A percentile compares a stretch with the other conserved stretches of the same genome.
Evolutionary conservation across 1,140 invertebrate species (phyloP).

Genomic region (Probaryconus sp.): DNA sequence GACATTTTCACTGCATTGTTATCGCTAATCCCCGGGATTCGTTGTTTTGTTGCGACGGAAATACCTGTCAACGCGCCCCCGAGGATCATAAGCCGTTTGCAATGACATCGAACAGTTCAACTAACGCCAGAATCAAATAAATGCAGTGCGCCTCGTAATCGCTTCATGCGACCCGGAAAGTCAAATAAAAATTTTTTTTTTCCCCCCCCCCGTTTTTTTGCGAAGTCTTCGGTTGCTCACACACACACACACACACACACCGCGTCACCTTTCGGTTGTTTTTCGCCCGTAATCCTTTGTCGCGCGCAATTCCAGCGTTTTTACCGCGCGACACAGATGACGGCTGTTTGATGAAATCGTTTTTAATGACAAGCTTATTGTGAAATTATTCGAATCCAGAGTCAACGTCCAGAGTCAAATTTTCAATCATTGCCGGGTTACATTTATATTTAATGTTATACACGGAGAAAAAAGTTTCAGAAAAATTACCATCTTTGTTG

Average conservation of each 20-base stretch:
- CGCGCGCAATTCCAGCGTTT: not conserved
- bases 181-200: slow-evolving; percentile 26
- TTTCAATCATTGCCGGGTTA: too few relatives aligned
- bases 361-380: slow-evolving; percentile 1
- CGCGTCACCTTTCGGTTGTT: slow-evolving; percentile 1
- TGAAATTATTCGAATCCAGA: too few relatives aligned
- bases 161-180: slow-evolving; percentile 32
- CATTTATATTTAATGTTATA: too few relatives aligned
- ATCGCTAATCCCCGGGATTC: slow-evolving; percentile 48
- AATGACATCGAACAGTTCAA: slow-evolving; percentile 47
- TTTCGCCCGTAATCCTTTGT: slow-evolving; percentile 1
- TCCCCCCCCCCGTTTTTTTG: not conserved
- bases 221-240: too few relatives aligned
- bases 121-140: slow-evolving; percentile 52
- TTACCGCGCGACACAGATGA: not conserved
- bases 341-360: not conserved
- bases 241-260: too few relatives aligned
- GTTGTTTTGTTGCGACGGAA: slow-evolving; percentile 54
- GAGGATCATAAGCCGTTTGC: slow-evolving; percentile 49
- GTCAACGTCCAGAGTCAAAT: too few relatives aligned
- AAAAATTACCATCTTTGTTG: too few relatives aligned
- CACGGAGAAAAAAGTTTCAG: too few relatives aligned
- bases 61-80: slow-evolving; percentile 49
- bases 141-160: slow-evolving; percentile 30
- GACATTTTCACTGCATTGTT: slow-evolving; percentile 57